Conservation (phyloP, 2,113 vertebrate species). For the Atherinomorus stipes region DNA sequence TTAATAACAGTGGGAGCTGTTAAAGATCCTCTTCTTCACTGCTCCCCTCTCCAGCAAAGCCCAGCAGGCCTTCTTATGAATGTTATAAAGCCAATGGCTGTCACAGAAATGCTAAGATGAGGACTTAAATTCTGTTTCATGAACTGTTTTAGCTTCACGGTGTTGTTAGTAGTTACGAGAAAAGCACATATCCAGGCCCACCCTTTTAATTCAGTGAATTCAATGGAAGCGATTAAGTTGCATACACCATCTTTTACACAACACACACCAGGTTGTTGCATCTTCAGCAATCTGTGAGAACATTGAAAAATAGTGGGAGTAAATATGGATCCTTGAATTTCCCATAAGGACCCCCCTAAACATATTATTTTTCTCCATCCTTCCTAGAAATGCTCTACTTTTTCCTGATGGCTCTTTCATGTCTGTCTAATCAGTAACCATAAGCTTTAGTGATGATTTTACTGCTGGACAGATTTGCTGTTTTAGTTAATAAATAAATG, state of each 20-base stretch:
- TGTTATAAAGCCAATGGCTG: constrained; percentile 63
- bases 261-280: no score
- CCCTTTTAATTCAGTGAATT: no score
- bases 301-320: no score
- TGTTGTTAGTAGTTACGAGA: neutral
- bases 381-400: no score
- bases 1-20: constrained; percentile 79
- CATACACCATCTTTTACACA: no score
- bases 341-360: no score
- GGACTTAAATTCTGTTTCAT: constrained; percentile 33
- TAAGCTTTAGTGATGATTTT: constrained; percentile 15
- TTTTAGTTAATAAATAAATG: neutral
- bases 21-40: constrained; percentile 65
- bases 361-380: no score
- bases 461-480: constrained; percentile 8
- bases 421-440: neutral
- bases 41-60: constrained; percentile 52
- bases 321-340: no score
- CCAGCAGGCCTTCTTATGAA: constrained; percentile 27
- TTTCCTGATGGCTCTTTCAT: neutral
- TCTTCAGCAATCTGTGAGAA: no score
- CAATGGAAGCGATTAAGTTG: no score
- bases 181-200: neutral
- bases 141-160: constrained; percentile 30
- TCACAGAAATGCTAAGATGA: constrained; percentile 41